These are phyloP conservation scores for Catostomus latipinnis DNA, from an alignment of 2,797 vertebrate species.

Conservation along the genomic window DNA sequence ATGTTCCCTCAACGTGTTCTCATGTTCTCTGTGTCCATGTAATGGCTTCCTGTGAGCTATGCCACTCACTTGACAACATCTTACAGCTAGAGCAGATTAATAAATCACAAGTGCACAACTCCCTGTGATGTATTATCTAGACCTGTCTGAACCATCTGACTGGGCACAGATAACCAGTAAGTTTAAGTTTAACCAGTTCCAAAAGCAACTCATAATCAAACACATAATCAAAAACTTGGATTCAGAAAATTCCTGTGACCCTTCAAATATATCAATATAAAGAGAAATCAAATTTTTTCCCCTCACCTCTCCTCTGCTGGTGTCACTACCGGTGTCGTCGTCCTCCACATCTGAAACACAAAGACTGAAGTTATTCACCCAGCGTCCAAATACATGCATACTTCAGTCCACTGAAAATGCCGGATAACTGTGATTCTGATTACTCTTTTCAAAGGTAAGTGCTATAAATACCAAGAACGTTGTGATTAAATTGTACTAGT, in stretches of 20 bases:
- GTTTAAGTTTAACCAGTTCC: constrained; percentile 22
- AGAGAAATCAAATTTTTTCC: no score
- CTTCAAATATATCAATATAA: no score
- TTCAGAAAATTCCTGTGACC: no score
- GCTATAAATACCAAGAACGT: no score
- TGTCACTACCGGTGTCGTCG: constrained; percentile 78
- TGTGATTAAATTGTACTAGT: no score
- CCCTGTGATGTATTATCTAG: constrained; percentile 23
- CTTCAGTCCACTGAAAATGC: no score
- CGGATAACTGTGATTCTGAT: no score
- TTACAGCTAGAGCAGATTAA: constrained; percentile 2
- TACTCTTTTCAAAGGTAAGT: no score
- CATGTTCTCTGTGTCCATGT: neutral
- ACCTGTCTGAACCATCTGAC: constrained; percentile 5
- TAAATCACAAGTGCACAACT: constrained; percentile 9
- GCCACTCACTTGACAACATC: neutral
- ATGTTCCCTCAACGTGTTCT: neutral
- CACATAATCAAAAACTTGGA: neutral
- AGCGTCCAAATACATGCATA: no score
- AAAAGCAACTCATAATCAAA: neutral
- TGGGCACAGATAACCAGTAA: neutral
- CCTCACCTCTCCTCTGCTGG: constrained; percentile 75
- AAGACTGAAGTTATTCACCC: constrained; percentile 43
- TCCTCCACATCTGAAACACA: constrained; percentile 73
- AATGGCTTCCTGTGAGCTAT: neutral